These are phyloP conservation scores for Sweltsa coloradensis DNA, from an alignment of 1,140 invertebrate genomes.

Conservation along the genomic window DNA sequence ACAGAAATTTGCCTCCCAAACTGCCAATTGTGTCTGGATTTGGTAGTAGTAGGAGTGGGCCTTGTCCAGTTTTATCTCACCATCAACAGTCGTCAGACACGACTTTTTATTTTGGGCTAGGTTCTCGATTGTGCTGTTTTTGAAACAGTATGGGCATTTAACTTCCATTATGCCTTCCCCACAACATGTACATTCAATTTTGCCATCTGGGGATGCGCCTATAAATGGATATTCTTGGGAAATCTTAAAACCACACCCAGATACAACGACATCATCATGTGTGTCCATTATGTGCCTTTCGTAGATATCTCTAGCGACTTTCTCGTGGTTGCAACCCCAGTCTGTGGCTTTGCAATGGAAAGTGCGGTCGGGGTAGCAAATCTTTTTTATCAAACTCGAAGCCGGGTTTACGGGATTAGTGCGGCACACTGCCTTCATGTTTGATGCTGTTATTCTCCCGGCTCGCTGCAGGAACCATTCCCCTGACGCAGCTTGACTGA, in stretches of 20 bases:
- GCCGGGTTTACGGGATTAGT: neutral
- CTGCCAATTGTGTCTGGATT: neutral
- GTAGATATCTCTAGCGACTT: neutral
- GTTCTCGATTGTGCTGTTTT: neutral
- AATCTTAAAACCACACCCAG: neutral
- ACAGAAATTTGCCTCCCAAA: neutral
- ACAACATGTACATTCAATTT: too few species aligned
- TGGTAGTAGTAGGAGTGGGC: too few species aligned
- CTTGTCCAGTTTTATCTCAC: neutral
- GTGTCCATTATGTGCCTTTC: neutral
- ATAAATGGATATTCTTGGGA: neutral
- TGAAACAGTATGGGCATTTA: neutral
- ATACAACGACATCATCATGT: neutral
- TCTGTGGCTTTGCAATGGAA: too few species aligned
- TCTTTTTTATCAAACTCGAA: neutral
- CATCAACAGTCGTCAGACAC: too few species aligned
- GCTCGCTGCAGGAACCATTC: neutral
- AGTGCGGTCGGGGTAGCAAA: neutral
- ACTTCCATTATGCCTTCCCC: conserved; percentile 3
- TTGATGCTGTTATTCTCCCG: conserved; percentile 1
- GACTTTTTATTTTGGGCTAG: too few species aligned
- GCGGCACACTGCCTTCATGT: neutral
- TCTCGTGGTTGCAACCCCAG: neutral
- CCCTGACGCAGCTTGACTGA: neutral
- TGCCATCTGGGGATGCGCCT: conserved; percentile 6